phyloP scores from a whole-genome alignment of 2,113 vertebrate genomes.

The Aleadryas rufinucha region DNA sequence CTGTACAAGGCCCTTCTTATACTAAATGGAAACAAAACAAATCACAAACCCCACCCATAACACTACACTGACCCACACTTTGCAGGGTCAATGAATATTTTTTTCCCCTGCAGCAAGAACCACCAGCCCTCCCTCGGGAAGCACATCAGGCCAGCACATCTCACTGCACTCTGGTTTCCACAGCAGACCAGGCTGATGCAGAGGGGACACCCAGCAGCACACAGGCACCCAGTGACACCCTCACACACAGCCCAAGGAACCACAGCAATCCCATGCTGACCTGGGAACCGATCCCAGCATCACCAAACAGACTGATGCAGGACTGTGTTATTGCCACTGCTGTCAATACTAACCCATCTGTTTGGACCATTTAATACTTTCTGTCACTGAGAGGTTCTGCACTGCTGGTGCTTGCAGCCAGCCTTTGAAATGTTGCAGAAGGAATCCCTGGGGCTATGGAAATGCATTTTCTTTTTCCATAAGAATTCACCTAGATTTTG shows the following conservation, averaged over 20 bases:
- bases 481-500: not conserved
- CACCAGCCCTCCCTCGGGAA: not conserved
- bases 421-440: not conserved
- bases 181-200: not conserved
- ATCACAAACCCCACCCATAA: not conserved
- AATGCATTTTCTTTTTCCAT: slow-evolving; percentile 3
- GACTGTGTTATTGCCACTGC: not conserved
- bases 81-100: not conserved
- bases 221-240: not conserved
- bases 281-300: not conserved
- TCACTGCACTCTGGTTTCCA: not conserved
- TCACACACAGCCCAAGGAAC: not conserved
- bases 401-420: not conserved
- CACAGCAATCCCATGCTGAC: not conserved
- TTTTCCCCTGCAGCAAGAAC: not conserved
- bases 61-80: not conserved
- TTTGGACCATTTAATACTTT: not conserved
- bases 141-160: fast-evolving
- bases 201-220: not conserved
- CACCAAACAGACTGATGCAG: not conserved
- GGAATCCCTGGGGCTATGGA: not conserved
- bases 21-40: not conserved
- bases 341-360: not conserved
- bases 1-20: not conserved
- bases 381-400: not conserved